phyloP scores from a whole-genome alignment of 2,888 invertebrate genomes.

The Chesias legatella region DNA sequence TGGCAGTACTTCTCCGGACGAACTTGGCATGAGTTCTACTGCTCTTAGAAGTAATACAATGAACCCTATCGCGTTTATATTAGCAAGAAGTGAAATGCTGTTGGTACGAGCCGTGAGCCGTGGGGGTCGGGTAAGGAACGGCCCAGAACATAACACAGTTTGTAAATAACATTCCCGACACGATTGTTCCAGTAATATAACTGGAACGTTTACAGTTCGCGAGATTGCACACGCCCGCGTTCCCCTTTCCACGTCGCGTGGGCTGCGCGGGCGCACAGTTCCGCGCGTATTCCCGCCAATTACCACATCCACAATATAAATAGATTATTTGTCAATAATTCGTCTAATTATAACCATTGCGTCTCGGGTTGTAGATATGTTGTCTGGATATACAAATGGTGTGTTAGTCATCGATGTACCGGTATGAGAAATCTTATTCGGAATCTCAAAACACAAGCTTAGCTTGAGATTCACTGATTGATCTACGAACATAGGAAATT shows the following conservation, averaged over 20 bases:
- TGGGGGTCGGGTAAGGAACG: too few species aligned
- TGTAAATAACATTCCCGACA: slow-evolving; percentile 1
- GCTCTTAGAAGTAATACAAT: too few species aligned
- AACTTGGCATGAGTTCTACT: too few species aligned
- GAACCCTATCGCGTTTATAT: too few species aligned
- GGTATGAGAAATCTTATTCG: too few species aligned
- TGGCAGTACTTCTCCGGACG: too few species aligned
- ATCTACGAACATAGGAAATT: too few species aligned
- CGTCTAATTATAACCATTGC: slow-evolving; percentile 22
- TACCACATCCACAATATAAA: slow-evolving; percentile 56
- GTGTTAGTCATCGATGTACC: slow-evolving; percentile 15
- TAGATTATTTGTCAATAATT: slow-evolving; percentile 53
- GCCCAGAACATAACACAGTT: not conserved
- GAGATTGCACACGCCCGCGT: slow-evolving; percentile 44
- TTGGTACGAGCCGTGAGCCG: too few species aligned
- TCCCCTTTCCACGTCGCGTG: slow-evolving; percentile 39
- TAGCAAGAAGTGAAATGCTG: too few species aligned
- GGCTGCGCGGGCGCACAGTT: slow-evolving; percentile 59
- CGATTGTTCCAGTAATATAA: slow-evolving; percentile 17
- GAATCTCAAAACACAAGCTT: too few species aligned
- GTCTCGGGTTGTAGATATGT: slow-evolving; percentile 12
- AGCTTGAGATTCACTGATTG: too few species aligned
- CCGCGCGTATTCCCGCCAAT: slow-evolving; percentile 47
- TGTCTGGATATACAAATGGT: slow-evolving; percentile 20
- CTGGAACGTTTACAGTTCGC: slow-evolving; percentile 14